Conservation (phyloP, 2,888 invertebrate genomes). For the Eledone cirrhosa region DNA sequence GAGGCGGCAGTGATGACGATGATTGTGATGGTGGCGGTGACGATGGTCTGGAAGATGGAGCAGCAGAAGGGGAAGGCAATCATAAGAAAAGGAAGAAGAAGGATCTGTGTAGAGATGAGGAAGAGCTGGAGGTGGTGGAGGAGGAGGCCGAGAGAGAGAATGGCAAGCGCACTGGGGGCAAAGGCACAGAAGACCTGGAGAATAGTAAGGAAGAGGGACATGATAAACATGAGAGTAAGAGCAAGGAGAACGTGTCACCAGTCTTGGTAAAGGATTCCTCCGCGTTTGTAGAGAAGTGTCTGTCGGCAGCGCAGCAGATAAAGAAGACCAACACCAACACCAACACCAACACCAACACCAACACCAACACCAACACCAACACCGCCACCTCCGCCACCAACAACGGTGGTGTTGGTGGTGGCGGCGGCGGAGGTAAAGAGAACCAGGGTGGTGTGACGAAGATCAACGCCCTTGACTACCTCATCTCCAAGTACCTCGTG, state of each 20-base stretch:
- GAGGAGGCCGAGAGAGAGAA: too few species aligned
- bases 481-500: conserved; percentile 43
- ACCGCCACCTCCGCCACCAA: background rate
- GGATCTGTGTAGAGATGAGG: too few species aligned
- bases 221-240: too few species aligned
- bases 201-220: too few species aligned
- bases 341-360: too few species aligned
- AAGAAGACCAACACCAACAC: too few species aligned
- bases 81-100: background rate
- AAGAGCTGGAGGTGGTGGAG: too few species aligned
- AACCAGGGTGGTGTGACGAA: conserved; percentile 20
- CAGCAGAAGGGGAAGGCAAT: background rate
- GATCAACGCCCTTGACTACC: conserved; percentile 40
- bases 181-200: too few species aligned
- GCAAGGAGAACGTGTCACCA: too few species aligned
- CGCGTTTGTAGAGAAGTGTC: background rate
- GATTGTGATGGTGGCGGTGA: background rate
- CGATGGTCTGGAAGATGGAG: background rate
- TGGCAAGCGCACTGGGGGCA: too few species aligned
- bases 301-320: background rate
- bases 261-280: too few species aligned
- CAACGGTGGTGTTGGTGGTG: background rate
- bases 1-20: background rate
- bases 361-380: background rate
- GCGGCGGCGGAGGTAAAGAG: background rate